phyloP scores from a whole-genome alignment of 2,797 vertebrate species.

The Enteromius treurensis region DNA sequence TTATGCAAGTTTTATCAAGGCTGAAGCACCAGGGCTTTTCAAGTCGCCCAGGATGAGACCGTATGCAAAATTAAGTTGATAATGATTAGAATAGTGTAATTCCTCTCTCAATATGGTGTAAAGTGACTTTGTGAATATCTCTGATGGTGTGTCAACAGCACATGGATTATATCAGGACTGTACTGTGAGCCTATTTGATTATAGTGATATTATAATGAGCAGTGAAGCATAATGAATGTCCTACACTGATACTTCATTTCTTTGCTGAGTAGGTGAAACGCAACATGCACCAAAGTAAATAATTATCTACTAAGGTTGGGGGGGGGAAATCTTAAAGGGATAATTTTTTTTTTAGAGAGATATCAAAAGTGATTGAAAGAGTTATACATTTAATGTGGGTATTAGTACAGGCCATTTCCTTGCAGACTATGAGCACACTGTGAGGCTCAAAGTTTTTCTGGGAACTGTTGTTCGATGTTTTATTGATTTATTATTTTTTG shows the following conservation, averaged over 20 bases:
- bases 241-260: neutral
- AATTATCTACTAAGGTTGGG: neutral
- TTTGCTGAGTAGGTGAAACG: conserved; percentile 15
- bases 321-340: neutral
- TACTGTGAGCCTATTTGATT: neutral
- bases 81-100: conserved; percentile 25
- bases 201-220: conserved; percentile 3
- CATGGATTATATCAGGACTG: neutral
- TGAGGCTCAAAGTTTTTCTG: neutral
- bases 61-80: conserved; percentile 33
- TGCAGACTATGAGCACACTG: neutral
- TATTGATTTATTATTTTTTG: neutral
- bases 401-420: neutral
- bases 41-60: conserved; percentile 29
- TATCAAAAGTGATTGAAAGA: neutral
- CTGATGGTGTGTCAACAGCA: conserved; percentile 19
- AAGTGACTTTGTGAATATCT: conserved; percentile 36
- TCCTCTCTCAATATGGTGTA: conserved; percentile 25
- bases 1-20: conserved; percentile 49
- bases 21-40: conserved; percentile 45
- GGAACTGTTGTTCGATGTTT: neutral
- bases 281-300: conserved; percentile 10
- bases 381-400: neutral
- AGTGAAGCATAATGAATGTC: neutral
- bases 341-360: neutral